Base-by-base conservation (phyloP, 2,113 vertebrate genomes). In the Sander vitreus region DNA sequence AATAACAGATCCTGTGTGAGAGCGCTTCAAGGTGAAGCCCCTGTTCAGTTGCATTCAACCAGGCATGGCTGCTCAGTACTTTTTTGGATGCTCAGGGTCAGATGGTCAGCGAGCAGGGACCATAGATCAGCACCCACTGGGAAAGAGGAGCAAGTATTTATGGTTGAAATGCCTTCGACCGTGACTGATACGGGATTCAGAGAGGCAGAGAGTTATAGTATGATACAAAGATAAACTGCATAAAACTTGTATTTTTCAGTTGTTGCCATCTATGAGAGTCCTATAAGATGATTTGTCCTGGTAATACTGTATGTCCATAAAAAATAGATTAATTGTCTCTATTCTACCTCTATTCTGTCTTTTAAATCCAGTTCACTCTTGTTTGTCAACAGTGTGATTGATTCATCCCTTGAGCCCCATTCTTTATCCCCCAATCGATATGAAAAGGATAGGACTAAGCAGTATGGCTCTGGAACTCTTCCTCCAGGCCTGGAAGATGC, bases 361-460 rank as follows among this genome's bases (percentile, higher is more conserved):
- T 68, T 78, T 82, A 68, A 84, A 83, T 84, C 55, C 67, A 68
- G 70, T 85, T 87, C 53, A 16, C 62, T 83, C 27, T 21, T 85
- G 89, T 91, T 90, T 85, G 88, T 85, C 85, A 84, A 77, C 86
- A 76, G 50, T 21, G 76, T 75, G 83, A 90, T 60, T 60, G 75
- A 85, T 66, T 7, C 25, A 1, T 90, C 90, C 86, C 85, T 66
- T 43, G 85, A 88, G 89, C 45, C 83, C 68, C 59, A 76, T 89
- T 91, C 81, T 86, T 88, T 78, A 86, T 71, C 57, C 76, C 4
- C 62, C 59, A 75, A 91, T 90, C 88, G n/a, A 91, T 92, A 68
- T 62, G 78, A 84, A 81, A 71, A 80, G 77, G 75, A 81, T 58
- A 23, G 72, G 57, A 76, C 62, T 62, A 60, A 84, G 47, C 63